Evolutionary conservation across 2,113 vertebrate species (phyloP).

Genomic region (Neodon shergylaensis): DNA sequence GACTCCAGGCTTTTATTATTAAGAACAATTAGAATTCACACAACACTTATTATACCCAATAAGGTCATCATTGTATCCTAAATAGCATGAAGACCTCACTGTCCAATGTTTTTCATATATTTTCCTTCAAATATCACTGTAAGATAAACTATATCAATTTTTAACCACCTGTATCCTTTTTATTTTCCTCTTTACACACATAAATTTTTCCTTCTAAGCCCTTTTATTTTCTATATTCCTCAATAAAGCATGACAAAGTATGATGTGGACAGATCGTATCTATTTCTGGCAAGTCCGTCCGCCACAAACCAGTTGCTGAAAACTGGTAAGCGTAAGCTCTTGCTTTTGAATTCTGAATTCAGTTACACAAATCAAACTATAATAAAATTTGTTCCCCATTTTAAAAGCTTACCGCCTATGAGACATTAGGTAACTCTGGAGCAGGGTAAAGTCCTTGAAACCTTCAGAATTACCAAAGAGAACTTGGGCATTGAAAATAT

Average conservation of each 20-base stretch:
- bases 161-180: neutral
- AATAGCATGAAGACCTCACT: neutral
- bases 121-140: neutral
- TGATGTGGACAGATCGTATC: neutral
- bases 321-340: neutral
- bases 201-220: neutral
- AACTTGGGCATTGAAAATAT: conserved; percentile 23
- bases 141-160: conserved; percentile 26
- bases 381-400: conserved; percentile 21
- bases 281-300: neutral
- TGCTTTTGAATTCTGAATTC: conserved; percentile 41
- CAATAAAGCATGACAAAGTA: conserved; percentile 1
- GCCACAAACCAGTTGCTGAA: conserved; percentile 30
- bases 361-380: neutral
- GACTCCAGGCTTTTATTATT: no score
- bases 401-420: conserved; percentile 11
- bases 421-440: conserved; percentile 37
- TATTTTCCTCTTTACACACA: neutral
- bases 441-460: conserved; percentile 32
- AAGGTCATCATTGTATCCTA: neutral
- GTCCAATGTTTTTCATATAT: neutral
- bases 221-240: conserved; percentile 25
- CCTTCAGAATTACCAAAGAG: neutral
- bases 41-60: neutral
- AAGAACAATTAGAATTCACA: no score